These are phyloP conservation scores for Phlogophora meticulosa DNA, from an alignment of 2,888 invertebrate species.

Conservation along the genomic window DNA sequence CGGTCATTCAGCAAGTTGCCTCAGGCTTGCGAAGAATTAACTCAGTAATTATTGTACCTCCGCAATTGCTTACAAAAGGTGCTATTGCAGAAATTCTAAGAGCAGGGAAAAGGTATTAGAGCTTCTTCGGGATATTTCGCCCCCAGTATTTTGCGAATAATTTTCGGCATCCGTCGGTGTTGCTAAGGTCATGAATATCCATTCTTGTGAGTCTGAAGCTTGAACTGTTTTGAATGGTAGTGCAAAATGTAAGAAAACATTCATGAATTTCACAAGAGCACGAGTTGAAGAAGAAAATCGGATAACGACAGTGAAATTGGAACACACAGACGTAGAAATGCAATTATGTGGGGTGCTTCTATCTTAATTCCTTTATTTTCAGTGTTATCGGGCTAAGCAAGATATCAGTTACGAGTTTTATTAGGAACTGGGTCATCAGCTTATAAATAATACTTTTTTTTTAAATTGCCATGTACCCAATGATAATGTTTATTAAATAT, in stretches of 20 bases:
- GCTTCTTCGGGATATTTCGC: constrained; percentile 30
- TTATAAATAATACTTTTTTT: too few species aligned
- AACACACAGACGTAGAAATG: constrained; percentile 8
- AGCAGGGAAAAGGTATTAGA: constrained; percentile 45
- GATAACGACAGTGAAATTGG: not conserved
- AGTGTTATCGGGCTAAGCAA: not conserved
- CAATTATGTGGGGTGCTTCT: constrained; percentile 20
- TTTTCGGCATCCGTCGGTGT: constrained; percentile 27
- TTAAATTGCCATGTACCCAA: too few species aligned
- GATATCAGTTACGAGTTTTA: not conserved
- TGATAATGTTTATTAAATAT: too few species aligned
- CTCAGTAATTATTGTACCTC: constrained; percentile 74
- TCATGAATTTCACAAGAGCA: not conserved
- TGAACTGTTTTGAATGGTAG: constrained; percentile 6
- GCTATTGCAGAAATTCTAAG: constrained; percentile 57
- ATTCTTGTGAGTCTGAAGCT: constrained; percentile 6
- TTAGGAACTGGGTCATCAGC: too few species aligned
- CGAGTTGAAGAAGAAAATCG: constrained; percentile 6
- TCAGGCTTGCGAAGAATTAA: constrained; percentile 70
- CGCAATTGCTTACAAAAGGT: constrained; percentile 55
- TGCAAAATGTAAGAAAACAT: constrained; percentile 10
- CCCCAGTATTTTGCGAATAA: constrained; percentile 50
- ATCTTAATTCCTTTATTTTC: constrained; percentile 1
- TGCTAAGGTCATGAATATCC: constrained; percentile 40
- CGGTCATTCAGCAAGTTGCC: constrained; percentile 66